Conservation (phyloP, 2,113 vertebrate genomes). For the Pavo muticus region DNA sequence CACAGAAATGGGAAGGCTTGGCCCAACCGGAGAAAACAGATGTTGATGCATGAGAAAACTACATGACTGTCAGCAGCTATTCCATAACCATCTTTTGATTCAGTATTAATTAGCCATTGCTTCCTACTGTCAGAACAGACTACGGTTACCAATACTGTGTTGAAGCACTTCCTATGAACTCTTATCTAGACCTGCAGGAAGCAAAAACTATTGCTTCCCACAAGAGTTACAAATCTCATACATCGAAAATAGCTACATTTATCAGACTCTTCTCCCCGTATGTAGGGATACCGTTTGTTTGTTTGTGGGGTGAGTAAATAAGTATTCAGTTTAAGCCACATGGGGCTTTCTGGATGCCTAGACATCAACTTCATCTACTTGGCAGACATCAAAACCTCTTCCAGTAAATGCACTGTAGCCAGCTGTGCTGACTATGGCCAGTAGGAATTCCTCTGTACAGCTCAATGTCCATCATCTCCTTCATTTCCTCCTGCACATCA, state of each 20-base stretch:
- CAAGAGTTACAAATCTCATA: neutral
- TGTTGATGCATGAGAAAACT: rapidly evolving
- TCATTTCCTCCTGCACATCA: neutral
- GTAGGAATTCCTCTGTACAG: neutral
- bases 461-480: neutral
- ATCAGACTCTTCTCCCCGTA: neutral
- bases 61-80: neutral
- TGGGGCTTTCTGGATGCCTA: neutral
- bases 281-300: neutral
- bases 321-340: neutral
- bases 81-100: neutral
- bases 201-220: neutral
- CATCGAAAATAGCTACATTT: neutral
- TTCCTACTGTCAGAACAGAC: neutral
- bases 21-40: neutral
- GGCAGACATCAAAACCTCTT: neutral
- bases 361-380: neutral
- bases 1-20: neutral
- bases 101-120: neutral
- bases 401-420: neutral
- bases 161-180: neutral
- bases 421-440: neutral
- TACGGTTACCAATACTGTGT: neutral
- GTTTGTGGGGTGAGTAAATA: neutral
- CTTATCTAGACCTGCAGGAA: neutral